phyloP scores from a whole-genome alignment of 2,113 vertebrate species.

The Sinocyclocheilus anophthalmus region DNA sequence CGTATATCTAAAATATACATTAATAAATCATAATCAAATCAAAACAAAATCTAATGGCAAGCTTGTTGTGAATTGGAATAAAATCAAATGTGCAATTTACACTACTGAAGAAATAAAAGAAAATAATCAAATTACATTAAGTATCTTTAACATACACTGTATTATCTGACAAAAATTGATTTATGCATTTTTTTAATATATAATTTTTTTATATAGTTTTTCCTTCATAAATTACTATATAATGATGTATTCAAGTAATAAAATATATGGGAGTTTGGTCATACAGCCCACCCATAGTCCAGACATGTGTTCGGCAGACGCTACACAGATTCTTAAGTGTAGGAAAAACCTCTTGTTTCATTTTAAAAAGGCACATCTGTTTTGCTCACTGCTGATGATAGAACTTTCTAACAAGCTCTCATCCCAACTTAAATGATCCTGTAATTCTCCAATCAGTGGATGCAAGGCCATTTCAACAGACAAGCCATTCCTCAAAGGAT shows the following conservation, averaged over 20 bases:
- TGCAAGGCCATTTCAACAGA: not conserved
- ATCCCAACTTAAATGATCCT: slow-evolving; percentile 29
- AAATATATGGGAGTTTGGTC: not conserved
- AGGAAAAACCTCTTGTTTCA: not conserved
- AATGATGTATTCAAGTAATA: not conserved
- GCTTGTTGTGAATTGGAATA: not conserved
- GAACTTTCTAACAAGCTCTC: slow-evolving; percentile 15
- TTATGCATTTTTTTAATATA: not conserved
- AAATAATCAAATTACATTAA: not conserved
- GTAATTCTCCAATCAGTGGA: slow-evolving; percentile 29
- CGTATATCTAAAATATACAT: too few relatives aligned
- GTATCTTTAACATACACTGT: not conserved
- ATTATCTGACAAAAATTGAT: not conserved
- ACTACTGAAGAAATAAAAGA: not conserved
- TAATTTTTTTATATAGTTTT: not conserved
- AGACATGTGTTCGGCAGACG: not conserved
- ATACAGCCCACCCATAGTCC: not conserved
- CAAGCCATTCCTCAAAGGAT: not conserved
- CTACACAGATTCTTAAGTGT: not conserved
- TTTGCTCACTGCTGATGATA: not conserved
- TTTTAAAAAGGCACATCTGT: slow-evolving; percentile 24
- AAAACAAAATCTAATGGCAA: not conserved
- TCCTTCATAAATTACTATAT: not conserved
- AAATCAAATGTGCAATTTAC: not conserved
- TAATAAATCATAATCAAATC: too few relatives aligned